A percentile compares a stretch with the other conserved stretches of the same genome.
Evolutionary conservation across 2,797 vertebrate species (phyloP).

Genomic region (Sebastiscus albofasciatus): DNA sequence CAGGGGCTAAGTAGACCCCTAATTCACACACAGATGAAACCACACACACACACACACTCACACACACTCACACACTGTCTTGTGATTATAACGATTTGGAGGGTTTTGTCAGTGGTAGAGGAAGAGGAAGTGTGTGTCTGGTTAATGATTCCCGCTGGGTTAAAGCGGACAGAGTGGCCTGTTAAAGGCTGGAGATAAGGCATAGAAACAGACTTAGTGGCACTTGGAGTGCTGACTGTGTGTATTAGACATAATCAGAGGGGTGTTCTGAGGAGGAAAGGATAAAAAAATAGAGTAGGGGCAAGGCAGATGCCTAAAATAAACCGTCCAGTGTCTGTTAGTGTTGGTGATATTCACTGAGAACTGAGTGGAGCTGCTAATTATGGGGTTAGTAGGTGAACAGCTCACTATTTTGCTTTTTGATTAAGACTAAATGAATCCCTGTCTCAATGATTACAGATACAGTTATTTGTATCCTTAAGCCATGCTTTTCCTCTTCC

Average conservation of each 20-base stretch:
- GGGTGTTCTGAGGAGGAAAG: conserved; percentile 12
- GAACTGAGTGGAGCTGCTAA: not conserved
- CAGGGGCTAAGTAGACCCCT: conserved; percentile 28
- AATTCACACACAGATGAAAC: conserved; percentile 37
- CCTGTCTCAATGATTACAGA: not conserved
- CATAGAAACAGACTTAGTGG: conserved; percentile 61
- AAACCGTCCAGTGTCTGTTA: not conserved
- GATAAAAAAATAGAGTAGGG: not conserved
- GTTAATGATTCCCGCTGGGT: conserved; percentile 74
- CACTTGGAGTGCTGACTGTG: conserved; percentile 37
- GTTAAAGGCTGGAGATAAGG: conserved; percentile 68
- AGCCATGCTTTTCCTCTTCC: not conserved
- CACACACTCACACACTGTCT: conserved; percentile 32
- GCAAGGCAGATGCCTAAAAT: conserved; percentile 5
- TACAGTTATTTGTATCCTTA: not conserved
- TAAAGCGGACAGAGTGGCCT: conserved; percentile 57
- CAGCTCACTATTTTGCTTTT: not conserved
- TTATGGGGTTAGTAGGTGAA: not conserved
- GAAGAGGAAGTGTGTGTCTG: conserved; percentile 64
- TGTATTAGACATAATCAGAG: conserved; percentile 15
- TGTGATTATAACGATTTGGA: conserved; percentile 48
- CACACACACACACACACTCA: conserved; percentile 29
- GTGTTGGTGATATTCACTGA: not conserved
- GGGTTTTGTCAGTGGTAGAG: conserved; percentile 42
- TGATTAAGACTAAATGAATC: conserved; percentile 11